A percentile compares a stretch with the other conserved stretches of the same genome.
Evolutionary conservation across 2,888 invertebrate genomes (phyloP).

Genomic region (Creontiades dilutus): DNA sequence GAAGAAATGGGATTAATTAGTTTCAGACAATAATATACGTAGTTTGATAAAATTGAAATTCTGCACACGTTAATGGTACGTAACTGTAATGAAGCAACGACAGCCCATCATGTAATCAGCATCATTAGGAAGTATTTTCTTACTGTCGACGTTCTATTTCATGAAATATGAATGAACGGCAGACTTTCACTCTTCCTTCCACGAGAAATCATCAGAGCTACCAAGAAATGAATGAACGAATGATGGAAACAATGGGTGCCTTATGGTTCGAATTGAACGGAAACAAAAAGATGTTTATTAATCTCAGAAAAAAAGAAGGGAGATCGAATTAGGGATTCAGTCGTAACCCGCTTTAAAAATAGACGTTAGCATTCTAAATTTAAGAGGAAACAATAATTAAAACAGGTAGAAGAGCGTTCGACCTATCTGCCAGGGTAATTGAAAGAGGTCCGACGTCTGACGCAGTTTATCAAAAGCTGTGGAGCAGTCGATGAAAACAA

Average conservation of each 20-base stretch:
- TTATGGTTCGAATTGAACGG: slow-evolving; percentile 40
- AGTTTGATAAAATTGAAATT: no score
- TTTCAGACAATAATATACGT: no score
- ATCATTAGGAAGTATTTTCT: no score
- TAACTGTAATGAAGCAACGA: no score
- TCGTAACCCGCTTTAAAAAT: slow-evolving; percentile 6
- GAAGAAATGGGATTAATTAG: no score
- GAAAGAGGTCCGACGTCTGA: slow-evolving; percentile 21
- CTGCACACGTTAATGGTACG: no score
- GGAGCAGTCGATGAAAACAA: slow-evolving; percentile 67
- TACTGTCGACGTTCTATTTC: no score
- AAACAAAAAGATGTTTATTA: slow-evolving; percentile 1
- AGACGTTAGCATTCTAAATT: neutral
- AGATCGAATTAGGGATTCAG: slow-evolving; percentile 15
- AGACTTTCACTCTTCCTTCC: neutral
- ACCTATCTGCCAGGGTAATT: slow-evolving; percentile 21
- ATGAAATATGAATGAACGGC: neutral
- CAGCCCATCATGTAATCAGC: no score
- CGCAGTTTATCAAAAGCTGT: slow-evolving; percentile 54
- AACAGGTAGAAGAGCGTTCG: slow-evolving; percentile 35
- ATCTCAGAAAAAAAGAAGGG: neutral
- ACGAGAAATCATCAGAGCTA: neutral
- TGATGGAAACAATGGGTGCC: slow-evolving; percentile 11
- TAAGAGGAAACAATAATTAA: slow-evolving; percentile 18
- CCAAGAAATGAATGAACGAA: slow-evolving; percentile 36